These are phyloP conservation scores for Tryphoninae sp. DNA, from an alignment of 2,888 invertebrate genomes.

Conservation along the genomic window DNA sequence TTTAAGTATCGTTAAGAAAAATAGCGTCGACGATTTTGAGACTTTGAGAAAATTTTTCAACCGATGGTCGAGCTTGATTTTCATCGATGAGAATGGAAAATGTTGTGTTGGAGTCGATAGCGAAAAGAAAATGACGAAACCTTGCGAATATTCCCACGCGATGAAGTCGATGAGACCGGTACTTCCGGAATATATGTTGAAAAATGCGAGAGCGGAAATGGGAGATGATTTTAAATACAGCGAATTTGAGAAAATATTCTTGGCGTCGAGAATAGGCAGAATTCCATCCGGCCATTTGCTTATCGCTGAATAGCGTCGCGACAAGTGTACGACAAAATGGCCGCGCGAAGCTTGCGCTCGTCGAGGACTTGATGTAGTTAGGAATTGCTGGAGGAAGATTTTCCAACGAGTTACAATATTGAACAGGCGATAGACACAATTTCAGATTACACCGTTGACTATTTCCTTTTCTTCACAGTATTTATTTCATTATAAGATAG, in stretches of 20 bases:
- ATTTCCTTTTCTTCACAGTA: no score
- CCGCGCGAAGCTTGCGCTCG: not conserved
- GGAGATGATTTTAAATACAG: not conserved
- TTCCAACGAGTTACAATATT: not conserved
- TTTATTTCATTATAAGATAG: no score
- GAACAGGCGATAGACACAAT: not conserved
- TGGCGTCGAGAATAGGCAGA: not conserved
- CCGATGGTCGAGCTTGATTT: conserved; percentile 61
- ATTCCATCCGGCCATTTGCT: not conserved
- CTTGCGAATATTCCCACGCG: not conserved
- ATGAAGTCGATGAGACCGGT: conserved; percentile 29
- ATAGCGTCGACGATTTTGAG: conserved; percentile 62
- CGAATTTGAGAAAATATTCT: not conserved
- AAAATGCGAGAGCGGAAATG: not conserved
- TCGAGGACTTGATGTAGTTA: not conserved
- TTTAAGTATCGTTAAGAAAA: conserved; percentile 54
- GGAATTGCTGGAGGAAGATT: not conserved
- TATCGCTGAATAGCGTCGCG: no score
- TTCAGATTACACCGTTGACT: no score
- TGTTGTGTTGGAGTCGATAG: no score
- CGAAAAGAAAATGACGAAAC: not conserved
- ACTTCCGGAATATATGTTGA: conserved; percentile 57
- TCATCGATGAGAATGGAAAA: not conserved
- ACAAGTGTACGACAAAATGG: not conserved
- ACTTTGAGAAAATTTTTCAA: conserved; percentile 65